Evolutionary conservation across 2,888 invertebrate genomes (phyloP), one percentile per base, ranked within the genome.

Genomic region (Pinctada fucata): DNA sequence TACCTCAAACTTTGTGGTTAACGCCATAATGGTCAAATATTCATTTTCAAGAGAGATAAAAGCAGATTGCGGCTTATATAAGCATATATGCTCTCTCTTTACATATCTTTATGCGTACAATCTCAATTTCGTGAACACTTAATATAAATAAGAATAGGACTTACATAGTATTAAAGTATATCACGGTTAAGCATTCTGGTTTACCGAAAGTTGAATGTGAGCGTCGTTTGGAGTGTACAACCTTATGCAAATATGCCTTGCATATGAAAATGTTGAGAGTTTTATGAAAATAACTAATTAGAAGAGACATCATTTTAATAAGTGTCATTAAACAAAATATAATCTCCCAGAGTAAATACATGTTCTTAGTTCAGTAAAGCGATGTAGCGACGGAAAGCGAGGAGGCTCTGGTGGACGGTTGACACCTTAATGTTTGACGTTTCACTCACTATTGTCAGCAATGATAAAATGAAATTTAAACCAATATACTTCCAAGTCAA

Each of bases 341-440:
- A 58, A 58, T 58, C 58, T 58, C 6, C 58, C 58, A 10, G 13
- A 58, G 58, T 58, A 6, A 58, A 58, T 58, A 58, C 13, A 58
- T 58, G 6, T 58, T 58, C 8, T 6, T 6, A 58, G 58, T 58
- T 58, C 13, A 58, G 58, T 13, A 13, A 58, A 58, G 58, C 8
- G 58, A 58, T 58, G 58, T 58, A 10, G 8, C 58, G 6, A 6
- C 13, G 13, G 13, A 58, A 10, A 58, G 6, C 8, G 68, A 45
- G 16, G 3, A 47, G 48, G 45, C 8, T 68, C 3, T 68, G 31
- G 16, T 45, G 16, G 6, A 45, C 5, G 31, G 48, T 6, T 74
- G 74, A 74, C 74, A 74, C 66, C 52, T 67, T 66, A 31, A 51
- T 74, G 65, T 74, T 74, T 66, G 45, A 49, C 45, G 13, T 48